These are phyloP conservation scores for Grapholita molesta DNA, from an alignment of 1,140 invertebrate species.

Conservation along the genomic window DNA sequence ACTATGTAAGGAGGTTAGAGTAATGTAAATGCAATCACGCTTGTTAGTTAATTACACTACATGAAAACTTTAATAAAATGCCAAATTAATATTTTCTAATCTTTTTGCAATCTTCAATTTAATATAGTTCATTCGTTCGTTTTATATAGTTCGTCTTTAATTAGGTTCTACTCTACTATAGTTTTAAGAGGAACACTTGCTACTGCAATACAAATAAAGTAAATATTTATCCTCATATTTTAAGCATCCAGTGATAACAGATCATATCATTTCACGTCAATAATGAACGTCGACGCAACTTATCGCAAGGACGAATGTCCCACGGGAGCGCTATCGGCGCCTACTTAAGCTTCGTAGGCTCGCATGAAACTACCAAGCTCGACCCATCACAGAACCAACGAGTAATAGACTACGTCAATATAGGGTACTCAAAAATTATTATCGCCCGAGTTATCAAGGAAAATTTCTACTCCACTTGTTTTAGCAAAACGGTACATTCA, in stretches of 20 bases:
- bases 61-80: background rate
- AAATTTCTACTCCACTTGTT: too few species aligned
- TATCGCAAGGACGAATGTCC: constrained; percentile 17
- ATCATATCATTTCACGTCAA: background rate
- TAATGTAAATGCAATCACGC: background rate
- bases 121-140: too few species aligned
- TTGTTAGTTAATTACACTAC: background rate
- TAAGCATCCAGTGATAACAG: background rate
- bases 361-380: background rate
- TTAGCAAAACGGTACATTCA: too few species aligned
- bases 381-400: background rate
- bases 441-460: too few species aligned
- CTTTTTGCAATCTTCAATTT: too few species aligned
- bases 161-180: background rate
- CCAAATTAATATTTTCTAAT: too few species aligned
- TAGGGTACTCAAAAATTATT: too few species aligned
- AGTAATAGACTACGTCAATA: too few species aligned
- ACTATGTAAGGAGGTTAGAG: background rate
- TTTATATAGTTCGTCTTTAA: background rate
- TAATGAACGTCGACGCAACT: background rate
- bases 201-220: background rate
- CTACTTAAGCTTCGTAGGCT: constrained; percentile 19
- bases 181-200: background rate
- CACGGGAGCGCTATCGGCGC: constrained; percentile 25
- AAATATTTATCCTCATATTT: background rate